Base-by-base conservation (phyloP, 2,797 vertebrate genomes). In the Sparus aurata region DNA sequence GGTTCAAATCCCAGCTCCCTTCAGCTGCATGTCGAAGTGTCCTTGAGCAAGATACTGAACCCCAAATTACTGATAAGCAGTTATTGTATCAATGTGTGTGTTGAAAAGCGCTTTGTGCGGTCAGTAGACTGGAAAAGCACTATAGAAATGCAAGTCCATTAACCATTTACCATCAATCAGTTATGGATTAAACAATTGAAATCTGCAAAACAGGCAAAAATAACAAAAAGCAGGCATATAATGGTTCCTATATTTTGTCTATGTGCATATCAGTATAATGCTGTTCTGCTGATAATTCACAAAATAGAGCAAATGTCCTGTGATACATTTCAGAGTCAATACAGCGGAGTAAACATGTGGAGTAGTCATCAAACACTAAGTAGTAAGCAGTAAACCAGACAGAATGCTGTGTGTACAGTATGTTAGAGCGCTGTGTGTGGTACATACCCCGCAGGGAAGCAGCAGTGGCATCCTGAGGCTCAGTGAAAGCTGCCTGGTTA, bases 401-500 rank as follows among this genome's bases (percentile, higher is more conserved):
- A 65, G 68, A 52, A 55, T 61, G 60, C 6, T n/a, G 0, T 80
- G 75, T 81, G 77, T 70, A 43, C 22, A 77, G 27, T 65, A 15
- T 75, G 79, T 63, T 45, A 10, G 64, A 62, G 80, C 41, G 6
- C 77, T 38, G 85, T 73, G 55, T 85, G 77, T 73, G 65, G 61
- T 68, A 89, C 95, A 8, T 87, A 96, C 96, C 95, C 78, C 96
- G 95, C 90, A 96, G 95, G 90, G 95, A 92, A 81, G 94, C 91
- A 73, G 96, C 93, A 81, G 94, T 89, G 85, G 94, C 94, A 23
- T 99, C 98, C 90, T 97, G 97, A 84, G 96, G 94, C 94, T 99
- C 97, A 65, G 95, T 91, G 92, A 98, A 97, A 1, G 95, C 95
- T 73, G 94, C 95, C 94, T 98, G 98, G 95, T 94, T 98, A 77